Conservation (phyloP, 2,797 vertebrate species). For the Parauchenoglanis ngamensis region DNA sequence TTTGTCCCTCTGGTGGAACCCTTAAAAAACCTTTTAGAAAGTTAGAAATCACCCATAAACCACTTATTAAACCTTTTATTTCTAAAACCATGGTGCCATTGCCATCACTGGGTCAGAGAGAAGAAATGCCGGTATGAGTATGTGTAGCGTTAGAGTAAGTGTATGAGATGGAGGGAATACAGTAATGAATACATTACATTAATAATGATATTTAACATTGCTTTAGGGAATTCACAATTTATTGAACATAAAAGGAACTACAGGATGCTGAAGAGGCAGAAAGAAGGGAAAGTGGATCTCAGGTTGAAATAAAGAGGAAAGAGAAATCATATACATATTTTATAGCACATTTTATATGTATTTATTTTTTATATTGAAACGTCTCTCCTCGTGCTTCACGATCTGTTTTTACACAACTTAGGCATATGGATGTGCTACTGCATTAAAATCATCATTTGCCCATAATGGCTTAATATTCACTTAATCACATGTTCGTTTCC, state of each 20-base stretch:
- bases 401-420: background rate
- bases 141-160: background rate
- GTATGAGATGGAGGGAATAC: background rate
- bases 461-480: constrained; percentile 19
- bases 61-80: background rate
- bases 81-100: too few relatives aligned
- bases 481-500: constrained; percentile 17
- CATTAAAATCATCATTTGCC: constrained; percentile 2
- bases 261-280: background rate
- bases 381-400: constrained; percentile 15
- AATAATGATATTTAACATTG: constrained; percentile 25
- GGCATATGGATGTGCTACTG: background rate
- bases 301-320: constrained; percentile 15
- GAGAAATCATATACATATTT: constrained; percentile 22
- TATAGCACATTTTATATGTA: constrained; percentile 21
- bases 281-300: background rate
- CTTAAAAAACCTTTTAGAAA: background rate
- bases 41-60: background rate
- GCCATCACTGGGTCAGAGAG: background rate
- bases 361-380: constrained; percentile 19
- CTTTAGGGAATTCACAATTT: constrained; percentile 27
- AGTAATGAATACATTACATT: background rate
- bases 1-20: background rate
- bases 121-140: background rate
- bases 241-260: constrained; percentile 6